A percentile compares a stretch with the other conserved stretches of the same genome.
These are phyloP conservation scores for Lates calcarifer DNA, from an alignment of 2,113 vertebrate species.

Conservation along the genomic window DNA sequence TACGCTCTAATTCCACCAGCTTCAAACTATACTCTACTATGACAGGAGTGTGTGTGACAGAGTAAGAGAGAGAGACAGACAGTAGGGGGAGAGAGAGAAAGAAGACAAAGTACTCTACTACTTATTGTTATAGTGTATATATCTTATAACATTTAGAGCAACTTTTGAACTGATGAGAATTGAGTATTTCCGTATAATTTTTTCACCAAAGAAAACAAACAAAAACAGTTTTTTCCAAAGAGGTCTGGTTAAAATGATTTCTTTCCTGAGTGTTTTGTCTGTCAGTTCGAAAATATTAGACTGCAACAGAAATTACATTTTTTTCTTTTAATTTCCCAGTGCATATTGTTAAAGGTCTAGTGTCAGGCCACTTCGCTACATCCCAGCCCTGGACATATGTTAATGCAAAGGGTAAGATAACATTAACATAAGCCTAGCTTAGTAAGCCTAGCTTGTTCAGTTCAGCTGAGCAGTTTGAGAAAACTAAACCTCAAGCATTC, in stretches of 20 bases:
- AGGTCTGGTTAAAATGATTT: too few species aligned
- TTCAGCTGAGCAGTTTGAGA: constrained; percentile 34
- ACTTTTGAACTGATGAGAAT: too few species aligned
- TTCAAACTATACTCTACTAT: constrained; percentile 73
- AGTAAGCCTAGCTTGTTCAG: constrained; percentile 5
- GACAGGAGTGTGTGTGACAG: constrained; percentile 61
- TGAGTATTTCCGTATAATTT: too few species aligned
- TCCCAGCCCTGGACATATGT: background rate
- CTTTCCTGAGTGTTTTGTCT: too few species aligned
- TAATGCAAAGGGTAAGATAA: constrained; percentile 22
- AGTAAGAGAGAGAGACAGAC: constrained; percentile 18
- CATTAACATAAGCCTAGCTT: constrained; percentile 6
- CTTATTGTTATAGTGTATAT: too few species aligned
- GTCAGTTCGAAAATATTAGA: too few species aligned
- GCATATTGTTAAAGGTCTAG: background rate
- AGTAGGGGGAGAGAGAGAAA: background rate
- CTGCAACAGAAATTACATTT: background rate
- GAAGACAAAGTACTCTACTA: too few species aligned
- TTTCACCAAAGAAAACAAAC: too few species aligned
- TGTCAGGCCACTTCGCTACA: background rate
- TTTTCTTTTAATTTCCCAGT: background rate
- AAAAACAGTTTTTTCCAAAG: too few species aligned
- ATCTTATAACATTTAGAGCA: too few species aligned
- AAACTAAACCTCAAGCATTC: constrained; percentile 25
- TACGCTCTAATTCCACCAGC: constrained; percentile 69